Evolutionary conservation across 1,140 invertebrate genomes (phyloP), one percentile per base, ranked within the genome.

Genomic region (Carposina sasakii): DNA sequence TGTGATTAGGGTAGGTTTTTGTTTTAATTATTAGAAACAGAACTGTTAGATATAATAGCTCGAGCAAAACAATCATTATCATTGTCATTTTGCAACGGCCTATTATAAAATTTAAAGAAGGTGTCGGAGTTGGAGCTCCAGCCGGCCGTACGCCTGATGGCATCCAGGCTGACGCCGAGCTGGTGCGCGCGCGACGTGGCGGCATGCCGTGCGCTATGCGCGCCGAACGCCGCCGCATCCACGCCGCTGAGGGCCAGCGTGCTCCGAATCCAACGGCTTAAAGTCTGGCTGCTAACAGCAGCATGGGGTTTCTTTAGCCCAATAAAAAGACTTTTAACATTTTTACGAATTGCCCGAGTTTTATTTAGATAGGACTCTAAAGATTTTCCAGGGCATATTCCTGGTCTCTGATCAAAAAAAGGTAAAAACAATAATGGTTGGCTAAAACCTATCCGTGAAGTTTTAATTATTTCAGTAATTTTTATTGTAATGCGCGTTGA

Each of bases 181-280:
- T 22, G 9, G 17, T 43, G 20, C 26, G 61, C 58, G 9, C 24
- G n/a, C 2, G 64, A 64, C 2, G 58, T 64, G 12, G 58, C 17
- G 1, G 56, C 53, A 41, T 67, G 64, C 8, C 61, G 50, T 0
- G 56, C 57, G 46, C 50, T 57, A 43, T 64, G 59, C 10, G 55
- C 49, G 12, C 48, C 37, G 34, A 67, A 67, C n/a, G 39, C 28
- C 10, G 33, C 23, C 5, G 45, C 52, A 34, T 57, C 50, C n/a
- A n/a, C n/a, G n/a, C 17, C 36, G 19, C 36, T 39, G 2, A 21
- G 4, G 8, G 9, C 22, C 22, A 39, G 15, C 10, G 17, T 39
- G 13, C 12, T 10, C 22, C n/a, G 10, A 12, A 39, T 39, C 36
- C 36, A 39, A 12, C 36, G 17, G 4, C 13, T 16, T 2, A 21